Evolutionary conservation across 2,113 vertebrate species (phyloP).

Genomic region (Eidolon helvum): DNA sequence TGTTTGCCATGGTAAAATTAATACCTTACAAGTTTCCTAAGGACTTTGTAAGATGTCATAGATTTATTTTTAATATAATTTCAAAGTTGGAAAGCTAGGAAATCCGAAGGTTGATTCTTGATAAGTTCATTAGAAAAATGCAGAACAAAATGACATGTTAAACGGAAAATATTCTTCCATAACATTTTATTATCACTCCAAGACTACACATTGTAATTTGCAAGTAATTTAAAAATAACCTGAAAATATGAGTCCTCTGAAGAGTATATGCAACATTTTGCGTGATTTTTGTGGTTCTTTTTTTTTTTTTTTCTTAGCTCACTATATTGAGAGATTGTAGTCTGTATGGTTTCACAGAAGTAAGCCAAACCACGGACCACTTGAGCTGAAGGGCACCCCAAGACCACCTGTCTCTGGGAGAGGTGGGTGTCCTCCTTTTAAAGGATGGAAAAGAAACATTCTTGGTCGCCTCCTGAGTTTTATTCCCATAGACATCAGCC

Average conservation of each 20-base stretch:
- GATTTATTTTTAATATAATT: conserved; percentile 64
- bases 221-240: conserved; percentile 37
- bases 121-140: conserved; percentile 39
- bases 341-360: neutral
- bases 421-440: neutral
- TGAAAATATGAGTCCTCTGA: conserved; percentile 11
- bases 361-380: neutral
- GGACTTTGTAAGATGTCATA: conserved; percentile 15
- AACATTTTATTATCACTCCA: neutral
- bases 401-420: neutral
- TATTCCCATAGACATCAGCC: too few relatives aligned
- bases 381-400: neutral
- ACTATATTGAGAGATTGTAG: neutral
- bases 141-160: conserved; percentile 34
- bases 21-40: conserved; percentile 40
- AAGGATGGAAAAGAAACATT: rapidly evolving
- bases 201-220: conserved; percentile 37
- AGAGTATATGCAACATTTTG: neutral
- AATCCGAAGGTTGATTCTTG: neutral
- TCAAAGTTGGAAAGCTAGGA: neutral
- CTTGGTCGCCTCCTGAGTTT: neutral
- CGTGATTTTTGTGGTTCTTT: neutral
- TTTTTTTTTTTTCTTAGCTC: neutral
- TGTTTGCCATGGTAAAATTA: conserved; percentile 34
- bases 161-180: neutral